These are phyloP conservation scores for Palaemon carinicauda DNA, from an alignment of 1,140 invertebrate species.

Conservation along the genomic window DNA sequence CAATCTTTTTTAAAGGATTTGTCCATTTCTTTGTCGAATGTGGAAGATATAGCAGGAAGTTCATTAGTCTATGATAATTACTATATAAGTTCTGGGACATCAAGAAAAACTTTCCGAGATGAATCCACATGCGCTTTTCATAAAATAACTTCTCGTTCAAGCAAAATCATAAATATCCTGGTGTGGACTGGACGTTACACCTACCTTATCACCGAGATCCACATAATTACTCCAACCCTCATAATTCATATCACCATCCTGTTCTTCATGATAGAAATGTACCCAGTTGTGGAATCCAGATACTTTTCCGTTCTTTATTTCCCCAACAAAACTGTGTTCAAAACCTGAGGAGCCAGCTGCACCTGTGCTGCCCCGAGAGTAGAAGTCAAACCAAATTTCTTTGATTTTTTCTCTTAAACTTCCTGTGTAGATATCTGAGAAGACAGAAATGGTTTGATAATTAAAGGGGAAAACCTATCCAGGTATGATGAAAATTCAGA, in stretches of 20 bases:
- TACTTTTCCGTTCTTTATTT: constrained; percentile 80
- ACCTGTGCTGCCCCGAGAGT: constrained; percentile 75
- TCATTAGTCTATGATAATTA: no score
- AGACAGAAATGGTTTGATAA: no score
- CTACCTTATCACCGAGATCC: constrained; percentile 70
- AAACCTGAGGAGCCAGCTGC: constrained; percentile 83
- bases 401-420: constrained; percentile 77
- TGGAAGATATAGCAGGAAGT: no score
- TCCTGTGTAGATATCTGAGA: constrained; percentile 62
- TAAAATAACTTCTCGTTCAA: neutral
- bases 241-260: constrained; percentile 75
- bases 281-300: constrained; percentile 89
- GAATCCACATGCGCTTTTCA: no score
- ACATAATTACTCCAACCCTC: constrained; percentile 80
- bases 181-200: neutral
- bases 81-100: no score
- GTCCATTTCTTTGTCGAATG: no score
- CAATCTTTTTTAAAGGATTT: no score
- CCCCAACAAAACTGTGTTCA: constrained; percentile 87
- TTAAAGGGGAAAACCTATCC: no score
- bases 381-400: constrained; percentile 73
- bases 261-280: constrained; percentile 80
- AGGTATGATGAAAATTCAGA: no score
- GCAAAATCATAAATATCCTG: neutral
- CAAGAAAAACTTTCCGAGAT: no score